Base-by-base conservation (phyloP, 2,113 vertebrate genomes). In the Rhinogobius similis region DNA sequence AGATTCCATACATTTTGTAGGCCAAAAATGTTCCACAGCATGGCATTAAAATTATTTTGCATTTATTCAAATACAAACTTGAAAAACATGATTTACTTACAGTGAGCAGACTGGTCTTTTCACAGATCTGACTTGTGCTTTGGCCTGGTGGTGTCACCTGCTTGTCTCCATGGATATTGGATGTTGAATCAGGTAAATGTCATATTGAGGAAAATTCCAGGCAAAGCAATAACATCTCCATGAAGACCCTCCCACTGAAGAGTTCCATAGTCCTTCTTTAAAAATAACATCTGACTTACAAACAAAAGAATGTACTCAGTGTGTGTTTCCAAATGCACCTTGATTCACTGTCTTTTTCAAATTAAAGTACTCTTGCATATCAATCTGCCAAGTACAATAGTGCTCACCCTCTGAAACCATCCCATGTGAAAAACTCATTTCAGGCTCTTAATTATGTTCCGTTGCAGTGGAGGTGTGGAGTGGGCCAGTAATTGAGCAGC, bases 401-500 rank as follows among this genome's bases (percentile, higher is more conserved):
- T 96, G 94, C 94, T 95, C 95, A 95, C 95, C 93, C 93, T 93
- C 93, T 88, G 92, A 97, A 96, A 95, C 95, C 94, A 95, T 96
- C 96, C 96, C 94, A 96, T 95, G 95, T 95, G 94, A 58, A 97
- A 98, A 98, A 98, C 95, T 96, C 94, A 98, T 98, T 98, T 98
- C 95, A 93, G 92, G 88, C 93, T 95, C 94, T 94, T 98, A 98
- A 99, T 98, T 98, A 98, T 98, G 97, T 99, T 98, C 95, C 95
- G 98, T 98, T 97, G 97, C 92, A 93, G 93, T 93, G 93, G 94
- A 91, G 93, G 93, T 94, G 93, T 98, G 97, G 94, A 98, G 96
- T 95, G 94, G 96, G 96, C 93, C 94, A 94, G 95, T 98, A 97
- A 98, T 98, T 97, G 96, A 93, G 94, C 91, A 93, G 93, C 93